Evolutionary conservation across 2,888 invertebrate genomes (phyloP).

Genomic region (Sphaeridia pumilis): DNA sequence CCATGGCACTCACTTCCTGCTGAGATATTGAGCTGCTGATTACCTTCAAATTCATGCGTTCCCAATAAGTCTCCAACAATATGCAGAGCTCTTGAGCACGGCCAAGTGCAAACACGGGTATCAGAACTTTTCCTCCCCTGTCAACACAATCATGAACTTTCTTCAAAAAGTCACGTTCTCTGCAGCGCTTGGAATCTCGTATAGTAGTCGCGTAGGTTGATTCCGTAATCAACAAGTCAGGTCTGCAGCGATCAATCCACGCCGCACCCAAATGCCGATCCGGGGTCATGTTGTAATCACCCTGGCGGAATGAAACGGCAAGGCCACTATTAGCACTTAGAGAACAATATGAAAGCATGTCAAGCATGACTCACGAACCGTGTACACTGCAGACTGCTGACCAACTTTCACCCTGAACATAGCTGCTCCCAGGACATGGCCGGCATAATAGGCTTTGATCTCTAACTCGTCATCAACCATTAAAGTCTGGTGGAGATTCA

Average conservation of each 20-base stretch:
- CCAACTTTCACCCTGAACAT: slow-evolving; percentile 97
- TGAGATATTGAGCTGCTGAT: too few relatives aligned
- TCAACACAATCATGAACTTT: slow-evolving; percentile 86
- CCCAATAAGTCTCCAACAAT: slow-evolving; percentile 97
- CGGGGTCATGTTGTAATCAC: slow-evolving; percentile 99
- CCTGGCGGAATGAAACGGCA: too few relatives aligned
- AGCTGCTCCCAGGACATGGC: slow-evolving; percentile 96
- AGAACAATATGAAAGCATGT: too few relatives aligned
- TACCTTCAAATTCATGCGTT: slow-evolving; percentile 89
- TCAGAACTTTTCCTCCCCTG: slow-evolving; percentile 93
- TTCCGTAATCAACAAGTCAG: slow-evolving; percentile 92
- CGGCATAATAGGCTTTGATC: slow-evolving; percentile 98
- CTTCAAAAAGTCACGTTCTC: slow-evolving; percentile 34
- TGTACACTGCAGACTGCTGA: slow-evolving; percentile 94
- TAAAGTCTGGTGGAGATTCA: slow-evolving; percentile 89
- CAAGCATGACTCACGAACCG: too few relatives aligned
- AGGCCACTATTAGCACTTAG: too few relatives aligned
- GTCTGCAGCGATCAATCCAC: slow-evolving; percentile 96
- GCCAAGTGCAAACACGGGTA: slow-evolving; percentile 97
- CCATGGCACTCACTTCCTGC: too few relatives aligned
- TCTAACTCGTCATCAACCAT: slow-evolving; percentile 95
- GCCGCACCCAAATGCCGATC: slow-evolving; percentile 97
- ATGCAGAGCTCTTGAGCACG: slow-evolving; percentile 98
- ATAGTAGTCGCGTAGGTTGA: slow-evolving; percentile 99
- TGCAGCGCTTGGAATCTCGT: slow-evolving; percentile 90